Evolutionary conservation across 2,113 vertebrate species (phyloP), one percentile per base, ranked within the genome.

Genomic region (Alethe castanea): DNA sequence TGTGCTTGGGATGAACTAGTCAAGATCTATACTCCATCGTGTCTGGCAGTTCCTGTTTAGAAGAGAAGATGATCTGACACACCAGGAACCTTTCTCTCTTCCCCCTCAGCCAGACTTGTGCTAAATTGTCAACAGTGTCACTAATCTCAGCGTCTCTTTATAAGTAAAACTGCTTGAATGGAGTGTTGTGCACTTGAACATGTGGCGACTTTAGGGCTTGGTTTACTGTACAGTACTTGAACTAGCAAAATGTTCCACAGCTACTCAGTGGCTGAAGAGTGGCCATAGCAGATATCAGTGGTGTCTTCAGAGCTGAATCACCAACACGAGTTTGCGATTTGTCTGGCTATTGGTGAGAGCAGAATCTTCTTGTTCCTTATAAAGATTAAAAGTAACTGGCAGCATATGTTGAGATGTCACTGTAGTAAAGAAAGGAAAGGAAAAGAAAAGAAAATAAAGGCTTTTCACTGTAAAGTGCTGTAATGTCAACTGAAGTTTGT

Each of bases 1-100:
- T 99, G 99, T 88, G 98, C 99, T 81, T 99, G 99, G 99, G 99
- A 99, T 1, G 99, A 99, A 97, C 99, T 98, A 4, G 98, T 99
- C 97, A 99, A 99, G 97, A 98, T 99, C 95, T 99, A 99, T 95
- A 98, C 97, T 18, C 99, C 99, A 7, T 94, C 97, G 1, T 99
- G 98, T 94, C 97, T 99, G 78, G 50, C 96, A 45, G 20, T 96
- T 95, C 92, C 97, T 93, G 82, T 94, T 65, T 98, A 97, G 96
- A 82, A 94, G 56, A 52, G 23, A 52, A 77, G 72, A 40, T 54
- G 65, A 84, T 86, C n/a, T 79, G 61, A 53, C 33, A 40, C 3
- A 3, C n/a, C 31, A 52, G 52, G 76, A 97, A 52, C 40, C 56
- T 60, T 79, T 60, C 24, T 90, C 7, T 88, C 40, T 77, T 66